Conservation (phyloP, 2,888 invertebrate species). For the Parelbella ahira region DNA sequence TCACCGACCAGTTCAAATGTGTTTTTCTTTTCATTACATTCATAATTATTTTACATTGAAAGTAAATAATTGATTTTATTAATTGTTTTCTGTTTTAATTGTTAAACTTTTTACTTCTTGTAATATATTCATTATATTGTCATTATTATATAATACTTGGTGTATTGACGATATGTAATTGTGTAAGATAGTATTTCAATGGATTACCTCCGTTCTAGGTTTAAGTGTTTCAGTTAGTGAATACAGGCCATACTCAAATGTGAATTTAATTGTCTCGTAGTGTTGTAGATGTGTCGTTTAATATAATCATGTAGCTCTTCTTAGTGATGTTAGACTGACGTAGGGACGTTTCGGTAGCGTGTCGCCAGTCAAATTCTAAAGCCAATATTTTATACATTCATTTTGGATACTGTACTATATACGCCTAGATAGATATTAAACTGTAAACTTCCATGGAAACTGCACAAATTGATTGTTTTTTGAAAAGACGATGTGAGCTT, state of each 20-base stretch:
- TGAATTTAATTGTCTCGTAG: constrained; percentile 66
- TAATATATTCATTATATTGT: constrained; percentile 48
- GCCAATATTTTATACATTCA: constrained; percentile 44
- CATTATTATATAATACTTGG: constrained; percentile 42
- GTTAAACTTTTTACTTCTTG: constrained; percentile 50
- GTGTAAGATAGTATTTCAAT: constrained; percentile 61
- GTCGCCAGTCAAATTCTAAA: constrained; percentile 37
- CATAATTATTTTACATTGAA: constrained; percentile 31
- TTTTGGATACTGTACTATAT: constrained; percentile 48
- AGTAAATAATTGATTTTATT: constrained; percentile 16
- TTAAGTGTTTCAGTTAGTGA: constrained; percentile 69
- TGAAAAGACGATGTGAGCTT: constrained; percentile 48
- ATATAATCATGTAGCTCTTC: constrained; percentile 46
- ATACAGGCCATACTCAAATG: constrained; percentile 69
- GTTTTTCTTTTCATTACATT: constrained; percentile 36
- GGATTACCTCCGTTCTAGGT: constrained; percentile 52
- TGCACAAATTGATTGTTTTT: constrained; percentile 62
- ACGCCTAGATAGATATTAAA: constrained; percentile 45
- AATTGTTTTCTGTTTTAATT: constrained; percentile 39
- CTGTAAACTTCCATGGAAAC: constrained; percentile 66
- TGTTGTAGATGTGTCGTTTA: constrained; percentile 46
- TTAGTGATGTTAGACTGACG: constrained; percentile 60
- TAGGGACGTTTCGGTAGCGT: constrained; percentile 33
- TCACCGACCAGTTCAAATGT: constrained; percentile 61
- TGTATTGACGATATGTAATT: constrained; percentile 50